Percentiles rank a stretch among this genome's conserved stretches.
These are phyloP conservation scores for Falco novaeseelandiae DNA, from an alignment of 2,797 vertebrate species.

Conservation along the genomic window DNA sequence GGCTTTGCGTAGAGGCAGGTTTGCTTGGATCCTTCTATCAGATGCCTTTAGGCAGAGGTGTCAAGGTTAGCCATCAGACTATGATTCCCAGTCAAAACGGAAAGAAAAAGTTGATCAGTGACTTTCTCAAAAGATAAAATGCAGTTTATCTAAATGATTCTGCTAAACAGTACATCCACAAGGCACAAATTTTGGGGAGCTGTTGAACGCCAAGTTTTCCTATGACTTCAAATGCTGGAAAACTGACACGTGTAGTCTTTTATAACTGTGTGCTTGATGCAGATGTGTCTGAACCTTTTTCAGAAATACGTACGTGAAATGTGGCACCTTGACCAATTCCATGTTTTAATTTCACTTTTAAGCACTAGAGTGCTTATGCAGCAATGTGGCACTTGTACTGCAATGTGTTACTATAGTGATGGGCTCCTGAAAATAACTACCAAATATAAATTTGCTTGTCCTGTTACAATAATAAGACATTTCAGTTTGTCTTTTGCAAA, in stretches of 20 bases:
- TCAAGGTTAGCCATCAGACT: not conserved
- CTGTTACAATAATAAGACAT: not conserved
- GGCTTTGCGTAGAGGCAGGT: not conserved
- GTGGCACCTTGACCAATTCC: slow-evolving; percentile 13
- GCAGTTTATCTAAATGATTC: not conserved
- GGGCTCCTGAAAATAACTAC: not conserved
- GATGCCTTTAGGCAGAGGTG: not conserved
- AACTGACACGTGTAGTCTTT: not conserved
- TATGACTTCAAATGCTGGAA: not conserved
- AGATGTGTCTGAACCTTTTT: slow-evolving; percentile 24
- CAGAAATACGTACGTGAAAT: slow-evolving; percentile 48
- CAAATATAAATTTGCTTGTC: not conserved
- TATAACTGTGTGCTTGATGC: not conserved
- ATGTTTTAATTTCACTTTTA: not conserved
- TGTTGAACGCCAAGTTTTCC: not conserved
- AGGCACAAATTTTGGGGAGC: fast-evolving
- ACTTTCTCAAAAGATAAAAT: not conserved
- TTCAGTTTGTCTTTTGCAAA: not conserved
- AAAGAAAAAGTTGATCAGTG: not conserved
- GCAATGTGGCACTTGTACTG: not conserved
- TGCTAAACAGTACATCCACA: not conserved
- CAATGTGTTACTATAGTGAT: not conserved
- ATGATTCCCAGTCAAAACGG: not conserved
- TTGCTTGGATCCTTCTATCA: not conserved
- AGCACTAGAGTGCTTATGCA: not conserved